A percentile compares a stretch with the other conserved stretches of the same genome.
Conservation (phyloP, 1,140 invertebrate genomes). For the Lamellibrachia luymesi region DNA sequence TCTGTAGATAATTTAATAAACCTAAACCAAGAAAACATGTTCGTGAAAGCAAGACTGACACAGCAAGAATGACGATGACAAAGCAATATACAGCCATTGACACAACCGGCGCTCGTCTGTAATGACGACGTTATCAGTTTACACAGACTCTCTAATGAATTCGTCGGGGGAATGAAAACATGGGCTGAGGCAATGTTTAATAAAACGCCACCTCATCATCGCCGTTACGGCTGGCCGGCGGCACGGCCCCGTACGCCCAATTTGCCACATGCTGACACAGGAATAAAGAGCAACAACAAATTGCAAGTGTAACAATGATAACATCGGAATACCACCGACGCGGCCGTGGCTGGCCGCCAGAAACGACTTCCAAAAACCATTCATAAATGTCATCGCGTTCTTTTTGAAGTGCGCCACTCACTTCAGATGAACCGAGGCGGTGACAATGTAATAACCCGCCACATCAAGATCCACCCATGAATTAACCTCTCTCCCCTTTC, state of each 20-base stretch:
- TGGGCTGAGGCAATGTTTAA: not conserved
- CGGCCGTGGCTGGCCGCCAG: no score
- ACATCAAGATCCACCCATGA: not conserved
- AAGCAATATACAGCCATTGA: not conserved
- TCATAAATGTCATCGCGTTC: slow-evolving; percentile 4
- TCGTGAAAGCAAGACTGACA: not conserved
- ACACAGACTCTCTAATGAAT: not conserved
- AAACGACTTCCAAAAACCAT: not conserved
- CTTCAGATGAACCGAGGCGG: not conserved
- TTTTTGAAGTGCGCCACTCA: not conserved
- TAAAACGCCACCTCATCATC: not conserved
- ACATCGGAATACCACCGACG: not conserved
- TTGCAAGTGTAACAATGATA: not conserved
- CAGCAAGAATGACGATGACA: not conserved
- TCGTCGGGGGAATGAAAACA: not conserved
- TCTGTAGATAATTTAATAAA: not conserved
- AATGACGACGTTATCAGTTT: not conserved
- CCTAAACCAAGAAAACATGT: not conserved
- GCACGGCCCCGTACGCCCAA: not conserved
- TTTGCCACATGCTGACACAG: not conserved
- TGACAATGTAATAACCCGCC: not conserved
- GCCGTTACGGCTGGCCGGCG: not conserved
- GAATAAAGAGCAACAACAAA: not conserved
- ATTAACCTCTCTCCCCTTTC: not conserved
- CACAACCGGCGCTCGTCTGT: not conserved